Evolutionary conservation across 1,140 invertebrate genomes (phyloP), one percentile per base, ranked within the genome.

Genomic region (Cylas formicarius): DNA sequence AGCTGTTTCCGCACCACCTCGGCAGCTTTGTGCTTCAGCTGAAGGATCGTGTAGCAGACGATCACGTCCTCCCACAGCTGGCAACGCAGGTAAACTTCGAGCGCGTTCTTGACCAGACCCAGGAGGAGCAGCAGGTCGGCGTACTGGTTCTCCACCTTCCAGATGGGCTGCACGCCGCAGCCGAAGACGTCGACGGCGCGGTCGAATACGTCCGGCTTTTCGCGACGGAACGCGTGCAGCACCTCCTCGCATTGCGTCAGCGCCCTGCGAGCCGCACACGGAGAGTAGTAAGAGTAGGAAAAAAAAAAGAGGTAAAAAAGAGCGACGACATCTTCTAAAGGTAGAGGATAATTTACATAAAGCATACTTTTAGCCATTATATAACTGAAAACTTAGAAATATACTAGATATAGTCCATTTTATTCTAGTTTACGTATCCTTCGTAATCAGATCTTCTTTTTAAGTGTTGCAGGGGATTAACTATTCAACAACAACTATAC

Each of bases 61-160:
- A 97, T 89, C 11, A 93, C 86, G 62, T 95, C 81, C 54, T 96
- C 88, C 93, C 92, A 97, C n/a, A 86, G 66, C 47, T 88, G 72
- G 7, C 95, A 70, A 32, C 77, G 69, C 14, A 85, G 70, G 66
- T 82, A 97, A 21, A 92, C 70, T 52, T 95, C 88, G 10, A 97
- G 69, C 19, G 92, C 92, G 18, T 78, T 79, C 61, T 92, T 92
- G 0, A 84, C 73, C 41, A 86, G 72, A 18, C 91, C 91, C 20
- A 96, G 58, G 53, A 80, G 82, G 0, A 90, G 55, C 55, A 92
- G 76, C 14, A 92, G 49, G 51, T 86, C 78, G 1, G 85, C 91
- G 23, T 92, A 68, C 40, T 84, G 77, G 52, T 80, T 73, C 52
- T 87, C 75, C 45, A 87, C 73, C 21, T 70, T 71, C 86, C 89